Conservation (phyloP, 2,113 vertebrate species). For the Leiothrix lutea region DNA sequence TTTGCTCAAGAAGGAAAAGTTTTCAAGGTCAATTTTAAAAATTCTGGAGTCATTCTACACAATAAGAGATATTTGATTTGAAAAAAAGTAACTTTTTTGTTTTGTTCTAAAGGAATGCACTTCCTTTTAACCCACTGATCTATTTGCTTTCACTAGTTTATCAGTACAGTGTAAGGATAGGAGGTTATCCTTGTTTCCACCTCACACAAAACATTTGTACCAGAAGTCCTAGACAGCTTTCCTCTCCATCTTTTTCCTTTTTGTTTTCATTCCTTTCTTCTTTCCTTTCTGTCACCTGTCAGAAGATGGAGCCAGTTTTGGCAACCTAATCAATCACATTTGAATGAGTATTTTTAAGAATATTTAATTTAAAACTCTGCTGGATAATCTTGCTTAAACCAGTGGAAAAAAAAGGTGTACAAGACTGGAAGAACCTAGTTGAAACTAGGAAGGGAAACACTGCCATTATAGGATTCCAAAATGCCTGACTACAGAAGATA, state of each 20-base stretch:
- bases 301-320: not conserved
- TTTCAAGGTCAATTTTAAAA: not conserved
- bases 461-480: constrained; percentile 14
- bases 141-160: not conserved
- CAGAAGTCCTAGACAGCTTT: not conserved
- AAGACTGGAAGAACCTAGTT: not conserved
- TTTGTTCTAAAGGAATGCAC: not conserved
- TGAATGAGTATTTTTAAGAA: not conserved
- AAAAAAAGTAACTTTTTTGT: not conserved
- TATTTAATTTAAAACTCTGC: not conserved
- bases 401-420: not conserved
- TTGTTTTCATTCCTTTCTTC: not conserved
- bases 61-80: not conserved
- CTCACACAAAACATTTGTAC: not conserved
- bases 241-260: not conserved
- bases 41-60: not conserved
- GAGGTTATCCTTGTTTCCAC: not conserved
- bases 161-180: not conserved
- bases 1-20: not conserved
- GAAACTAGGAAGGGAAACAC: not conserved
- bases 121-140: not conserved
- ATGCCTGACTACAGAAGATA: constrained; percentile 58
- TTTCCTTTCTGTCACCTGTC: accelerated
- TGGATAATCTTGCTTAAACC: constrained; percentile 8
- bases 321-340: not conserved